Evolutionary conservation across 2,888 invertebrate species (phyloP), one percentile per base, ranked within the genome.

Genomic region (Thereva nobilitata): DNA sequence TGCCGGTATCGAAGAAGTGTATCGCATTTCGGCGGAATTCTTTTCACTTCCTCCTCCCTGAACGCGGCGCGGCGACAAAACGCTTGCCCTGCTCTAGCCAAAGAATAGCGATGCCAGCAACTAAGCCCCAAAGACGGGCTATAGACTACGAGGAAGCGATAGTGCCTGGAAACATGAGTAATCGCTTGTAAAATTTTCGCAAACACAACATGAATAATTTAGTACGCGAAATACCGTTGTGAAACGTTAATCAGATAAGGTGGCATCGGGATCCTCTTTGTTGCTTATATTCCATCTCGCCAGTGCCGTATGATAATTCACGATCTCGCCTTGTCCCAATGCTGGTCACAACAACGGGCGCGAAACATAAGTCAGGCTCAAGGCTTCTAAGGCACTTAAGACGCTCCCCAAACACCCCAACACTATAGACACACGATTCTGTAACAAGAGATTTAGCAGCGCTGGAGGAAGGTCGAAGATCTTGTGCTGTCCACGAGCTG

Each of bases 191-290:
- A 69, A 69, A 64, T 69, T 67, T 67, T 67, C 64, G 64, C 69
- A 64, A 59, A 69, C 55, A 67, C 63, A 69, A 69, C 67, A 69
- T 69, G 69, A 69, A 69, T 69, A 69, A 69, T 69, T 69, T 69
- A 69, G 69, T 67, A 69, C 67, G 65, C 57, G 67, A 65, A 69
- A 69, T 69, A 69, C 69, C 69, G 69, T 69, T 69, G 67, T 59
- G 65, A 69, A 69, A 69, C 69, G 69, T 69, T 69, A 67, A 69
- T 69, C 69, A 69, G 69, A 69, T 69, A 69, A 69, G 66, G 61
- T 52, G 49, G 23, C 23, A 23, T 23, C 23, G 23, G 38, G 65
- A 59, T 68, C 47, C 57, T 54, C 53, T 55, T 64, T 65, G 68
- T 68, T 68, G 41, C 59, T 53, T 50, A 47, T 53, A 2, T 54